Conservation (phyloP, 2,797 vertebrate genomes). For the Okamejei kenojei region DNA sequence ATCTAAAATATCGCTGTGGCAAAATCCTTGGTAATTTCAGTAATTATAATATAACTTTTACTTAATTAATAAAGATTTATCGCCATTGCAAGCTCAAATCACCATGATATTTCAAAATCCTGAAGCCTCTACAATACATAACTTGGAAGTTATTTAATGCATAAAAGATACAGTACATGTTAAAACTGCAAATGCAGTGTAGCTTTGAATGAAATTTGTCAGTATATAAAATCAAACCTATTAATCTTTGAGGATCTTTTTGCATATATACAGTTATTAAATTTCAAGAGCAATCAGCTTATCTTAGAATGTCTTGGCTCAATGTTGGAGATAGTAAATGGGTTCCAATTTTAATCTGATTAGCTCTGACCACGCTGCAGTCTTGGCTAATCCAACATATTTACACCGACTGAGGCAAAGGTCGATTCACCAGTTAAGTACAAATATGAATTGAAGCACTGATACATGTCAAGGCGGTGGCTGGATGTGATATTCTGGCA, state of each 20-base stretch:
- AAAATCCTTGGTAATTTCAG: not conserved
- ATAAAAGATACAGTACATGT: not conserved
- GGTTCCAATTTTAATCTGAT: not conserved
- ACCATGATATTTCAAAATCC: conserved; percentile 9
- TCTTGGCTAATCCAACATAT: not conserved
- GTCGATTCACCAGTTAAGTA: not conserved
- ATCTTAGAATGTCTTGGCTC: not conserved
- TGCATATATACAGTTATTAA: too few relatives aligned
- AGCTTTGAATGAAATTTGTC: not conserved
- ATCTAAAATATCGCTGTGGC: not conserved
- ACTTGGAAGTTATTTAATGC: not conserved
- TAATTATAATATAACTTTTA: not conserved
- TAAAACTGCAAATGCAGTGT: not conserved
- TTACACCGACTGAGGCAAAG: not conserved
- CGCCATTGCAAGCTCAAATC: not conserved
- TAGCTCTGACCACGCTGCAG: not conserved
- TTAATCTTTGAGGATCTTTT: not conserved
- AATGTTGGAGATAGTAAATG: not conserved
- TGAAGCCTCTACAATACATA: not conserved
- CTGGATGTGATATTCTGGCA: not conserved
- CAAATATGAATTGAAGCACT: not conserved
- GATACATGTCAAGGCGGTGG: too few relatives aligned
- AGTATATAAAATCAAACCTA: not conserved
- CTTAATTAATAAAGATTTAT: not conserved
- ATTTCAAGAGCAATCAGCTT: not conserved